phyloP scores from a whole-genome alignment of 23 tunicate genomes.

The Botrylloides violaceus region DNA sequence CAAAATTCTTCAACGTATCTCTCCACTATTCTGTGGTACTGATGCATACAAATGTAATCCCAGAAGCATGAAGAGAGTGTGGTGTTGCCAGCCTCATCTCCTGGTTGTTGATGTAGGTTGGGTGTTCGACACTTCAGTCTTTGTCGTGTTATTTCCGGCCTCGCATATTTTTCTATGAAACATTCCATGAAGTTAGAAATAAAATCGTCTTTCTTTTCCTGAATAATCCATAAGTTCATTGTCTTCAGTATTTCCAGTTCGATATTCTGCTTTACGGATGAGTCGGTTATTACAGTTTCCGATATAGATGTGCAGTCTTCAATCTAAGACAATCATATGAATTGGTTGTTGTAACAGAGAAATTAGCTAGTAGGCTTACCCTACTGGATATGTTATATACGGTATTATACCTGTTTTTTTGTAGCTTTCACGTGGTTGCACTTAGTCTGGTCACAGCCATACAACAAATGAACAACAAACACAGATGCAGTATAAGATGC shows the following conservation, averaged over 20 bases:
- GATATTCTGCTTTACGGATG: background rate
- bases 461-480: slow-evolving; percentile 9
- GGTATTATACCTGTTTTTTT: too few relatives aligned
- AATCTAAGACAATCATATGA: background rate
- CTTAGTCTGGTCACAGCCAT: slow-evolving; percentile 15
- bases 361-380: too few relatives aligned
- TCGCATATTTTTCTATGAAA: slow-evolving; percentile 1
- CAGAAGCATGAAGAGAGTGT: background rate
- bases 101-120: background rate
- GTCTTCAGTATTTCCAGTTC: slow-evolving; percentile 9
- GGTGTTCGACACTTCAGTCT: too few relatives aligned
- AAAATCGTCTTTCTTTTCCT: background rate
- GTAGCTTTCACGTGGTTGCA: too few relatives aligned
- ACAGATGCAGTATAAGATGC: background rate
- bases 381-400: too few relatives aligned
- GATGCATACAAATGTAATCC: background rate
- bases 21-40: background rate
- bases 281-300: background rate
- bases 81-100: background rate
- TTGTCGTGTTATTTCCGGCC: background rate
- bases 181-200: background rate
- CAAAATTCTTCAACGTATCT: background rate
- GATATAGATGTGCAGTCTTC: background rate
- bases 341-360: too few relatives aligned
- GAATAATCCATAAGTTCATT: slow-evolving; percentile 13